phyloP scores from a whole-genome alignment of 2,888 invertebrate genomes.

The Phanerotoma sp. region DNA sequence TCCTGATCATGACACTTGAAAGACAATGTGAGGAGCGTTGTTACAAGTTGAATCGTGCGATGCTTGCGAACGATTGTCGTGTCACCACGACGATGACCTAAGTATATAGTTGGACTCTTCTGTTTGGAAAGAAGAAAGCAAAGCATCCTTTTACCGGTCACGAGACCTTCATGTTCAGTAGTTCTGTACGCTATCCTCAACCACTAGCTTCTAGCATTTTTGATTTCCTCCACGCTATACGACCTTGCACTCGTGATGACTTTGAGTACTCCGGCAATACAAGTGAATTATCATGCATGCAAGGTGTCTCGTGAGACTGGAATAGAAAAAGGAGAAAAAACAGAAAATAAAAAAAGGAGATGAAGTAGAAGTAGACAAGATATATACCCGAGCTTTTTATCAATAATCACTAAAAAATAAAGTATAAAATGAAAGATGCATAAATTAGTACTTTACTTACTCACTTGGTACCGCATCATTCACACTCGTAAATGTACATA shows the following conservation, averaged over 20 bases:
- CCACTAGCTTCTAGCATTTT: not conserved
- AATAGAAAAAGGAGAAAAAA: not conserved
- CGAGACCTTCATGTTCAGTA: conserved; percentile 33
- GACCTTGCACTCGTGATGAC: conserved; percentile 26
- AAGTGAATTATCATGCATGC: conserved; percentile 27
- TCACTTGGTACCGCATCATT: not conserved
- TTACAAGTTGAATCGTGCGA: conserved; percentile 44
- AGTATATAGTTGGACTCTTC: too few species aligned
- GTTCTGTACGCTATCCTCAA: not conserved
- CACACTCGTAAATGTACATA: not conserved
- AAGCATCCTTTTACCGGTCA: conserved; percentile 31
- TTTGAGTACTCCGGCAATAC: conserved; percentile 20
- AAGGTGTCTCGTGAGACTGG: conserved; percentile 10
- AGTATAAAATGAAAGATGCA: not conserved
- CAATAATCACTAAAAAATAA: not conserved
- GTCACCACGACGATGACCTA: conserved; percentile 47
- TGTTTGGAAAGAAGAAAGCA: conserved; percentile 29
- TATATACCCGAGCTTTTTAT: not conserved
- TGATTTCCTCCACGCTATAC: conserved; percentile 11
- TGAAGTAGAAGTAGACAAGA: too few species aligned
- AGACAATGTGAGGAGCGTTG: conserved; percentile 9
- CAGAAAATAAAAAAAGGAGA: not conserved
- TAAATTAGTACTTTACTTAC: conserved; percentile 3
- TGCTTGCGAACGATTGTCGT: conserved; percentile 49
- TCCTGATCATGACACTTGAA: conserved; percentile 17